A percentile compares a stretch with the other conserved stretches of the same genome.
Conservation (phyloP, 2,113 vertebrate species). For the Arothron firmamentum region DNA sequence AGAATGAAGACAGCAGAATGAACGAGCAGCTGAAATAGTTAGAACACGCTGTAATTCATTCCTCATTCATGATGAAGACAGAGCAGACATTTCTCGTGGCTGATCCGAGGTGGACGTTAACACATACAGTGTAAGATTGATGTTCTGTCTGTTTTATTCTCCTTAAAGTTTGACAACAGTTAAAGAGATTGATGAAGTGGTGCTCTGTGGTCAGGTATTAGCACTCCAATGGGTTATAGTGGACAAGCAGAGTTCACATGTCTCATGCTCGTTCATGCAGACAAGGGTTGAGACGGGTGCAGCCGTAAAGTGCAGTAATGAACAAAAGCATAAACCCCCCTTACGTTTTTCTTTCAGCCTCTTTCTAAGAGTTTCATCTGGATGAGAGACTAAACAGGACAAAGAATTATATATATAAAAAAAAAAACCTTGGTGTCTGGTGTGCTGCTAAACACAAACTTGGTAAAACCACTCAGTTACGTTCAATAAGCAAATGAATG, state of each 20-base stretch:
- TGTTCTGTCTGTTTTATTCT: neutral
- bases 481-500: neutral
- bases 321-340: constrained; percentile 66
- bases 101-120: constrained; percentile 17
- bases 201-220: constrained; percentile 26
- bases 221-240: constrained; percentile 52
- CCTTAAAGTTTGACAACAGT: constrained; percentile 8
- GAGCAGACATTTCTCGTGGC: constrained; percentile 46
- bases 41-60: constrained; percentile 53
- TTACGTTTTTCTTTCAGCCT: constrained; percentile 99
- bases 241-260: constrained; percentile 71
- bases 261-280: constrained; percentile 84
- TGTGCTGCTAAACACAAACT: neutral
- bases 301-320: constrained; percentile 44
- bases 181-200: constrained; percentile 10
- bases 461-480: constrained; percentile 1
- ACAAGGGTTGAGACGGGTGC: constrained; percentile 60
- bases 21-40: constrained; percentile 57
- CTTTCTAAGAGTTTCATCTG: constrained; percentile 97
- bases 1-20: constrained; percentile 51
- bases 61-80: constrained; percentile 51
- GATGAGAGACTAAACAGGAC: constrained; percentile 81
- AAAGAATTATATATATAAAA: constrained; percentile 61
- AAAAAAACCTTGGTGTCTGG: constrained; percentile 9
- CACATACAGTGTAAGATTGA: constrained; percentile 13